Conservation (phyloP, 2,113 vertebrate genomes). For the Peucedramus taeniatus region DNA sequence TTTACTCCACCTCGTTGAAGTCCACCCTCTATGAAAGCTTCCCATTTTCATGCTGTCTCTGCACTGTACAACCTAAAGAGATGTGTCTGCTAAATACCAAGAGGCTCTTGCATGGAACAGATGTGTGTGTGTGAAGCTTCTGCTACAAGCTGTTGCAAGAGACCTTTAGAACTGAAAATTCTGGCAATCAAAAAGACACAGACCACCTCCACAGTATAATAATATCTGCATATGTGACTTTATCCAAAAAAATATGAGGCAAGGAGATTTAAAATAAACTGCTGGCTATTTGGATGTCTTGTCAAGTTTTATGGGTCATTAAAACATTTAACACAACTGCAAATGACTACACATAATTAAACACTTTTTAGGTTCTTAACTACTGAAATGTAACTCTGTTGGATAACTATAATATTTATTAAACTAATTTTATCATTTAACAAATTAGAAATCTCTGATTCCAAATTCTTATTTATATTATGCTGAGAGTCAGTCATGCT, state of each 20-base stretch:
- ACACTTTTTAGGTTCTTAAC: neutral
- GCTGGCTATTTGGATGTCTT: neutral
- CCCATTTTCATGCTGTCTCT: neutral
- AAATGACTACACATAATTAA: neutral
- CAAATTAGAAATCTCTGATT: neutral
- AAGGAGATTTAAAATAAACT: neutral
- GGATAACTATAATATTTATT: neutral
- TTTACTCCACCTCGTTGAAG: neutral
- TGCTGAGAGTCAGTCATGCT: neutral
- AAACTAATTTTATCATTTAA: constrained; percentile 13
- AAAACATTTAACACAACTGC: neutral
- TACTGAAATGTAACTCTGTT: neutral
- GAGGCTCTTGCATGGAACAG: neutral
- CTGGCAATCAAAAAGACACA: neutral
- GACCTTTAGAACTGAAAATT: neutral
- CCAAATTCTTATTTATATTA: neutral
- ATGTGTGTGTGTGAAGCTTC: neutral
- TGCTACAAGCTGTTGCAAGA: neutral
- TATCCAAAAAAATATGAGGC: neutral
- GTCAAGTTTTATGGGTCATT: neutral
- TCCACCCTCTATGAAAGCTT: neutral
- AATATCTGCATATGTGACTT: neutral
- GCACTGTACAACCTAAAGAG: neutral
- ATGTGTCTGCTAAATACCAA: neutral
- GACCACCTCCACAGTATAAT: neutral